Evolutionary conservation across 37 sponge, comb jelly and placozoan species (phyloP).

Genomic region (Aplysina aerophoba): DNA sequence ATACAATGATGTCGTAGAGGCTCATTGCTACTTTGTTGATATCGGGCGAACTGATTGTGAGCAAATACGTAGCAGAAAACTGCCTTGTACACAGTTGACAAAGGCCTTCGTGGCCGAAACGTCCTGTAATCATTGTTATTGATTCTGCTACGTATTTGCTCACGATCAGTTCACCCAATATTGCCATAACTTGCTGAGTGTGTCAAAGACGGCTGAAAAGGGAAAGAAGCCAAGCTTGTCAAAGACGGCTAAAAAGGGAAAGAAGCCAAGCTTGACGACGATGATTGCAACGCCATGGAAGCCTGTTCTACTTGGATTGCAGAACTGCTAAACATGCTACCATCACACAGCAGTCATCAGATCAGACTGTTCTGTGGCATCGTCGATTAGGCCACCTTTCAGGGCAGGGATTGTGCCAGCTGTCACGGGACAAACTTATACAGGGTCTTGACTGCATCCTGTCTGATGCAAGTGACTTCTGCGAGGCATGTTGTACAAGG

Average conservation of each 20-base stretch:
- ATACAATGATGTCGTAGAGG: no score
- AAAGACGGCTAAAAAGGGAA: constrained; percentile 15
- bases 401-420: constrained; percentile 38
- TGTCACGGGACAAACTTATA: constrained; percentile 47
- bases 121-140: no score
- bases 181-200: constrained; percentile 58
- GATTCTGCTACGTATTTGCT: no score
- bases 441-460: constrained; percentile 51
- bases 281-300: constrained; percentile 51
- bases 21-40: no score
- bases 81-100: no score
- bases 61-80: no score
- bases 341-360: not conserved
- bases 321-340: not conserved
- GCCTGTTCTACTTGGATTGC: constrained; percentile 50
- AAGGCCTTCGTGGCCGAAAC: no score
- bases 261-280: constrained; percentile 41
- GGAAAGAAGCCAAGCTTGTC: constrained; percentile 43
- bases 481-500: constrained; percentile 59
- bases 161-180: no score
- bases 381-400: constrained; percentile 61
- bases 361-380: constrained; percentile 52
- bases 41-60: no score
- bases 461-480: constrained; percentile 45
- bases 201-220: constrained; percentile 47